These are phyloP conservation scores for Proisotoma minuta DNA, from an alignment of 2,888 invertebrate genomes.

Conservation along the genomic window DNA sequence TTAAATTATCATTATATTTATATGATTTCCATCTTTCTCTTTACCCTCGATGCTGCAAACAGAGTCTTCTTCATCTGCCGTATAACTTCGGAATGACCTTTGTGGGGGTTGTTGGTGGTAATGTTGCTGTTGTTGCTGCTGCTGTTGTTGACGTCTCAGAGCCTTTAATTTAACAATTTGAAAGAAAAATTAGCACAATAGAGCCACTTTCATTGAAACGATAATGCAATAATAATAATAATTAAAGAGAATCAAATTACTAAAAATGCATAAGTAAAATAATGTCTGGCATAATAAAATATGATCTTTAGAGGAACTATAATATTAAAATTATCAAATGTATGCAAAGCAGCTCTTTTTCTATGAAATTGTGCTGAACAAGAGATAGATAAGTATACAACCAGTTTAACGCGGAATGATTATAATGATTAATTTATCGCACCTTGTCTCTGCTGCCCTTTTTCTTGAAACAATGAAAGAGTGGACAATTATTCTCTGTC, in stretches of 20 bases:
- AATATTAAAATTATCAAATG: too few species aligned
- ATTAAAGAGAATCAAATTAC: too few species aligned
- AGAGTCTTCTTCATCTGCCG: slow-evolving; percentile 68
- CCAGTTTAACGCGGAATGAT: too few species aligned
- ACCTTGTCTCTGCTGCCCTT: slow-evolving; percentile 84
- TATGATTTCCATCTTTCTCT: not conserved
- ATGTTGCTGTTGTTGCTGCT: slow-evolving; percentile 51
- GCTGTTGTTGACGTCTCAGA: slow-evolving; percentile 65
- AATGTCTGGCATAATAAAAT: too few species aligned
- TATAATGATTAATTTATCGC: slow-evolving; percentile 16
- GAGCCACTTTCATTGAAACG: too few species aligned
- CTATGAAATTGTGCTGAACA: too few species aligned
- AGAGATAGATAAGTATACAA: too few species aligned
- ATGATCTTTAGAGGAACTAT: too few species aligned
- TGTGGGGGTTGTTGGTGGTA: slow-evolving; percentile 49
- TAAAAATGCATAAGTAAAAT: too few species aligned
- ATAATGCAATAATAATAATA: too few species aligned
- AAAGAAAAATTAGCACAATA: not conserved
- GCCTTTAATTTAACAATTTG: slow-evolving; percentile 56
- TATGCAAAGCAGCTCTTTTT: too few species aligned
- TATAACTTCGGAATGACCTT: slow-evolving; percentile 50
- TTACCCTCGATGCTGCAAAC: slow-evolving; percentile 78
- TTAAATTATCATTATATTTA: too few species aligned
- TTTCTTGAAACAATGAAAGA: slow-evolving; percentile 58
- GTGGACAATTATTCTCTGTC: slow-evolving; percentile 3